These are phyloP conservation scores for Rhagologus leucostigma DNA, from an alignment of 2,113 vertebrate species.

Conservation along the genomic window DNA sequence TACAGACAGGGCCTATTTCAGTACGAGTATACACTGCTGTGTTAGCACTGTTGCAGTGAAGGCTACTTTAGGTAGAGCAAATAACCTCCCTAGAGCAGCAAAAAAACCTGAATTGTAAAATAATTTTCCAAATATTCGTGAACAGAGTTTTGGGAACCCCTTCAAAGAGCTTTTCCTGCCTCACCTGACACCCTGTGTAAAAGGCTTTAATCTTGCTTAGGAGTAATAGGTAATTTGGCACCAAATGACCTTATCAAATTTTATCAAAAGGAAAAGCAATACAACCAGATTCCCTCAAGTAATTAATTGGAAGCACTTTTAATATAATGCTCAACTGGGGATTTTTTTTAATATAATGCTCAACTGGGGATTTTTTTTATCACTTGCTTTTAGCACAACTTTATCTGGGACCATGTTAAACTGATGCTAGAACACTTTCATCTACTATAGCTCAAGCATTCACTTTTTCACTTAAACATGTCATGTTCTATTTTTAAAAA, in stretches of 20 bases:
- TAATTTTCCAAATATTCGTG: not conserved
- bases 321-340: not conserved
- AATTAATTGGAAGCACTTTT: not conserved
- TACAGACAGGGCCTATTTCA: not conserved
- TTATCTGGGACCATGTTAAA: not conserved
- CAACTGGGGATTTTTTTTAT: not conserved
- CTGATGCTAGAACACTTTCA: not conserved
- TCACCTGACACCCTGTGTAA: not conserved
- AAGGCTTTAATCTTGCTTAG: slow-evolving; percentile 1
- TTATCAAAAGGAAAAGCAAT: slow-evolving; percentile 21
- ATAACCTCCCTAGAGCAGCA: not conserved
- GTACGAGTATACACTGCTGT: not conserved
- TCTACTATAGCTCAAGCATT: not conserved
- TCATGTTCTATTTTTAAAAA: not conserved
- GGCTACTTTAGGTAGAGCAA: not conserved
- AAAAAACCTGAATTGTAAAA: not conserved
- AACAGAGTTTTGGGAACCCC: not conserved
- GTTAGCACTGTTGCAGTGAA: not conserved
- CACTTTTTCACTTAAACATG: not conserved
- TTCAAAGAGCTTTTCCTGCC: not conserved
- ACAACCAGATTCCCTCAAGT: not conserved
- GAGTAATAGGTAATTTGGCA: not conserved
- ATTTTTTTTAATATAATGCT: not conserved
- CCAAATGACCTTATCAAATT: not conserved
- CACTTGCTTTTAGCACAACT: not conserved